A percentile compares a stretch with the other conserved stretches of the same genome.
Evolutionary conservation across 2,797 vertebrate species (phyloP).

Genomic region (Peromyscus nudipes): DNA sequence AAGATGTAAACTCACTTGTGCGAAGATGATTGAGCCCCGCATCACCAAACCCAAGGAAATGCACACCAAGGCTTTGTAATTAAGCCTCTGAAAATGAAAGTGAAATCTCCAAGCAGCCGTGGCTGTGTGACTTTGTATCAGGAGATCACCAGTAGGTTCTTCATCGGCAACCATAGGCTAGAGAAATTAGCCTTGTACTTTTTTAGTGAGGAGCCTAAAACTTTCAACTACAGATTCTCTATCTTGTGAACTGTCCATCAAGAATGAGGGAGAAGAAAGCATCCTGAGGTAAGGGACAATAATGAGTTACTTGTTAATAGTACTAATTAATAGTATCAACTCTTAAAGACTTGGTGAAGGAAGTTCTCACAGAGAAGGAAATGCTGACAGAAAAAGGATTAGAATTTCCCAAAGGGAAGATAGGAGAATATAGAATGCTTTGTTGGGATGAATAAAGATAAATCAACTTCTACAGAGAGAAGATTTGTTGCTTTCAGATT

Average conservation of each 20-base stretch:
- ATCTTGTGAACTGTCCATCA: constrained; percentile 7
- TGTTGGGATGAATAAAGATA: not conserved
- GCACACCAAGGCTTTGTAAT: not conserved
- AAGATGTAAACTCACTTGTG: not conserved
- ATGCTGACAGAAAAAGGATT: constrained; percentile 1
- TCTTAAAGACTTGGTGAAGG: not conserved
- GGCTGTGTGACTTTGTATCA: not conserved
- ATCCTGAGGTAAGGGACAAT: not conserved
- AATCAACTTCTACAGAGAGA: not conserved
- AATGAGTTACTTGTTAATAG: not conserved
- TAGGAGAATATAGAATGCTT: not conserved
- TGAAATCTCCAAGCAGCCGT: not conserved
- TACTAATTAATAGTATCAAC: not conserved
- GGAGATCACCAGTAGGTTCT: not conserved
- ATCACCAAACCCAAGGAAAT: constrained; percentile 1
- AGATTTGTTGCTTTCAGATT: not conserved
- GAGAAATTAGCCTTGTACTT: constrained; percentile 6
- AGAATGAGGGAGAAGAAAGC: constrained; percentile 23
- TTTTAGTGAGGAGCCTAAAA: not conserved
- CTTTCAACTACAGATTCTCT: constrained; percentile 5
- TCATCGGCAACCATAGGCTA: not conserved
- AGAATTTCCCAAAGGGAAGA: not conserved
- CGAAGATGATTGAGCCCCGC: not conserved
- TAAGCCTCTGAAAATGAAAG: constrained; percentile 1
- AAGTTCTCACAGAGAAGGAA: not conserved